Evolutionary conservation across 2,113 vertebrate genomes (phyloP).

Genomic region (Lasiurus borealis): DNA sequence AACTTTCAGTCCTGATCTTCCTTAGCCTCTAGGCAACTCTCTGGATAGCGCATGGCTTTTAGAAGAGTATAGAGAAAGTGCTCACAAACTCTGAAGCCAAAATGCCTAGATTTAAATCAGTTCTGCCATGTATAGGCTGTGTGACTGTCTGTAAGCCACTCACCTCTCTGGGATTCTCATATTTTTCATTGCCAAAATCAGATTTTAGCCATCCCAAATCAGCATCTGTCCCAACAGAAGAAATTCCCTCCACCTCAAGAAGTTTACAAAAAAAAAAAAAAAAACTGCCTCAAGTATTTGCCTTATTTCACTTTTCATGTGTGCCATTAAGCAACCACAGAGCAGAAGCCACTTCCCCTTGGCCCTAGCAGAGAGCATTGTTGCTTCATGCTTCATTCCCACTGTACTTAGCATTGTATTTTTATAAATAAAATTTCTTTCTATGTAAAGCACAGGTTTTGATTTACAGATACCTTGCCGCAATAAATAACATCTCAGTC

Average conservation of each 20-base stretch:
- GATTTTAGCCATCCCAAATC: conserved; percentile 64
- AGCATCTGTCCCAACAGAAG: conserved; percentile 64
- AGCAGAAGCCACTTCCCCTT: conserved; percentile 84
- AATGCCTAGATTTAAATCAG: background rate
- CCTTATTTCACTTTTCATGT: conserved; percentile 89
- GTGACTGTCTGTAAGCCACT: background rate
- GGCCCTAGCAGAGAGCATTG: conserved; percentile 73
- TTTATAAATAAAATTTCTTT: conserved; percentile 86
- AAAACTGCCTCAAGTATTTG: conserved; percentile 86
- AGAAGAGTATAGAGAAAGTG: background rate
- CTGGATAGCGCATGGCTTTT: background rate
- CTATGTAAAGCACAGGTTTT: conserved; percentile 85
- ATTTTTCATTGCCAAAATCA: conserved; percentile 42
- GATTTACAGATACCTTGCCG: conserved; percentile 78
- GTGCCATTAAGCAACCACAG: conserved; percentile 88
- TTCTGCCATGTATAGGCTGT: background rate
- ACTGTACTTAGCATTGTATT: conserved; percentile 78
- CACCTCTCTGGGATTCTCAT: background rate
- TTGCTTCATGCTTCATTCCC: conserved; percentile 81
- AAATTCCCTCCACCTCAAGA: conserved; percentile 57
- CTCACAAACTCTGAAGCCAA: background rate
- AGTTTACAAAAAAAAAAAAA: conserved; percentile 87
- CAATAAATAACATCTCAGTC: conserved; percentile 78
- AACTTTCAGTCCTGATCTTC: background rate
- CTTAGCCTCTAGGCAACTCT: background rate